Conservation (phyloP, 2,888 invertebrate species). For the Lasius fuliginosus region DNA sequence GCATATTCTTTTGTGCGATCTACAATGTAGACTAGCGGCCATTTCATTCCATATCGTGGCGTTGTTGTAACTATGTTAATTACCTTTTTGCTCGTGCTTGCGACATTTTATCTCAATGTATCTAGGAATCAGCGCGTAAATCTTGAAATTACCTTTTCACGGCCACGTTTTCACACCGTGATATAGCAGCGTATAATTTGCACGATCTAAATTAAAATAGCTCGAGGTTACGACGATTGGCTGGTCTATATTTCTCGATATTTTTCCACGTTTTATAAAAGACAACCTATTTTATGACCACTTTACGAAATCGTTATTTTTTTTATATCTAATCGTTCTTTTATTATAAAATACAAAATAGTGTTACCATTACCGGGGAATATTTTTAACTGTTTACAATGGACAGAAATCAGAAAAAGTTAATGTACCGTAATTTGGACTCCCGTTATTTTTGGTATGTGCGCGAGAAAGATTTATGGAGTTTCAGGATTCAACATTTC, state of each 20-base stretch:
- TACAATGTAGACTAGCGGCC: neutral
- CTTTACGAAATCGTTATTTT: conserved; percentile 13
- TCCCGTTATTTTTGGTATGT: conserved; percentile 17
- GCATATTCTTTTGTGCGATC: conserved; percentile 27
- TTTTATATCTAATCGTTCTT: neutral
- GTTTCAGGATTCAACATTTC: neutral
- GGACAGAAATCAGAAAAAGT: conserved; percentile 16
- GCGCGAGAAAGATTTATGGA: conserved; percentile 9
- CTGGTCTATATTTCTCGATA: conserved; percentile 13
- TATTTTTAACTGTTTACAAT: neutral
- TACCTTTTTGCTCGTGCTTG: neutral
- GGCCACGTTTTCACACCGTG: conserved; percentile 3
- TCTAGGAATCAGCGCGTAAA: conserved; percentile 22
- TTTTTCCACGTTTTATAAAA: neutral
- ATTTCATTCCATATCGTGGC: neutral
- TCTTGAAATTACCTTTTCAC: conserved; percentile 36
- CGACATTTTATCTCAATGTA: conserved; percentile 27
- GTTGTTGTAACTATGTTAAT: conserved; percentile 40
- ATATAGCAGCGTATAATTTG: conserved; percentile 17
- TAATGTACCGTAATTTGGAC: neutral
- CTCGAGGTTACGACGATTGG: neutral
- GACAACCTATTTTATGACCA: neutral
- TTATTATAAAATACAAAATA: neutral
- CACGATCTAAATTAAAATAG: conserved; percentile 39
- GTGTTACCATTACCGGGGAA: neutral